These are phyloP conservation scores for Darevskia mixta DNA, from an alignment of 2,797 vertebrate species.

Conservation along the genomic window DNA sequence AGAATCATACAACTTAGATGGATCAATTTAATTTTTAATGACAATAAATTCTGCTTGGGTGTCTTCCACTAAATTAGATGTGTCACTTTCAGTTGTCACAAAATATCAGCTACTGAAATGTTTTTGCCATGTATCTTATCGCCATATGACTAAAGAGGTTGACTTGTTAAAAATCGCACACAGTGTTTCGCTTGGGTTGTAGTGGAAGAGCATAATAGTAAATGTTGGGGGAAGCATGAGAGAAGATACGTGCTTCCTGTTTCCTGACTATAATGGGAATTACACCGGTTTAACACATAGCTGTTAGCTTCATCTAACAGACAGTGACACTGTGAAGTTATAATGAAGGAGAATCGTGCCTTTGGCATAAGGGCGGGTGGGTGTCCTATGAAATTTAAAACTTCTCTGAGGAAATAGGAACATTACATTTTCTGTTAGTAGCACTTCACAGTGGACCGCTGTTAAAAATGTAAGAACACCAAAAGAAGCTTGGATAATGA, in stretches of 20 bases:
- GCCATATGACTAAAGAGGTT: not conserved
- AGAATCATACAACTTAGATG: no score
- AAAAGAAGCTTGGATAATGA: not conserved
- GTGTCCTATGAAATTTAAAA: not conserved
- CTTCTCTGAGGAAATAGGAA: not conserved
- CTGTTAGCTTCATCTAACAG: not conserved
- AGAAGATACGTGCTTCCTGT: not conserved
- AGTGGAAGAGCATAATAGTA: not conserved
- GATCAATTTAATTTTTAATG: no score
- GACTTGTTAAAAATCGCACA: not conserved
- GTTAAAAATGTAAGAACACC: not conserved
- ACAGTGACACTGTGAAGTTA: constrained; percentile 1
- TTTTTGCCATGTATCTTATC: not conserved
- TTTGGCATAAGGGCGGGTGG: not conserved
- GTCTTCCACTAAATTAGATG: not conserved
- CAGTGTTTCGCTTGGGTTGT: not conserved
- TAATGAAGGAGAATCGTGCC: not conserved
- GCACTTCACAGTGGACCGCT: not conserved
- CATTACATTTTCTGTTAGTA: not conserved
- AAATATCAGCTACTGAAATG: not conserved
- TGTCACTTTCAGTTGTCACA: not conserved
- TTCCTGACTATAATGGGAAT: constrained; percentile 20
- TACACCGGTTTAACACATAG: constrained; percentile 13
- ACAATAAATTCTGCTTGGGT: not conserved
- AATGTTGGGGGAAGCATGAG: not conserved